These are phyloP conservation scores for Eurytemora carolleeae DNA, from an alignment of 1,140 invertebrate genomes.

Conservation along the genomic window DNA sequence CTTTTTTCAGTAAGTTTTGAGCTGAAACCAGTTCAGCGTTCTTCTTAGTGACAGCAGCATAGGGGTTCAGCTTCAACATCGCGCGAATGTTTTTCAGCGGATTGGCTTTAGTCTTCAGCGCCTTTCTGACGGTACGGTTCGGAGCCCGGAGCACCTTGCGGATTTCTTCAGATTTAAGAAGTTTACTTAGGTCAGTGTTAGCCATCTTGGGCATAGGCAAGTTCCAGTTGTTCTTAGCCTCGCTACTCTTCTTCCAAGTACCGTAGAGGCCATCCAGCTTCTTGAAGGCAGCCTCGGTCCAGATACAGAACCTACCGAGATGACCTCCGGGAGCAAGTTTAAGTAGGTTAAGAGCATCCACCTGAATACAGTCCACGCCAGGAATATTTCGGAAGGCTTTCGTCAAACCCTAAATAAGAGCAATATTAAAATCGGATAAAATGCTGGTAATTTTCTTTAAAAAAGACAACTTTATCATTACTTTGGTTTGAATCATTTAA, in stretches of 20 bases:
- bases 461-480: no score
- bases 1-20: no score
- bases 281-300: conserved; percentile 87
- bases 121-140: conserved; percentile 24
- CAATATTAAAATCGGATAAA: no score
- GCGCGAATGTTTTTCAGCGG: conserved; percentile 71
- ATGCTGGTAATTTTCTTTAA: no score
- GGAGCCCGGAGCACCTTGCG: conserved; percentile 70
- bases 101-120: conserved; percentile 57
- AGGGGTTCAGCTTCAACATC: conserved; percentile 80
- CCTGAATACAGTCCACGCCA: conserved; percentile 77
- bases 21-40: conserved; percentile 40
- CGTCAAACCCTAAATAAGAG: conserved; percentile 68
- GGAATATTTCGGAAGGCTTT: conserved; percentile 97
- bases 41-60: conserved; percentile 60
- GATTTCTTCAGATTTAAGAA: conserved; percentile 88
- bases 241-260: conserved; percentile 70
- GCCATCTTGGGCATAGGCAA: conserved; percentile 90
- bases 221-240: conserved; percentile 80
- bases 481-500: no score
- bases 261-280: conserved; percentile 77
- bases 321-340: conserved; percentile 94
- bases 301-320: conserved; percentile 91
- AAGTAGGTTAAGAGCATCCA: conserved; percentile 78
- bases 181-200: conserved; percentile 73